A percentile compares a stretch with the other conserved stretches of the same genome.
Conservation (phyloP, 2,888 invertebrate species). For the Petrolisthes cinctipes region DNA sequence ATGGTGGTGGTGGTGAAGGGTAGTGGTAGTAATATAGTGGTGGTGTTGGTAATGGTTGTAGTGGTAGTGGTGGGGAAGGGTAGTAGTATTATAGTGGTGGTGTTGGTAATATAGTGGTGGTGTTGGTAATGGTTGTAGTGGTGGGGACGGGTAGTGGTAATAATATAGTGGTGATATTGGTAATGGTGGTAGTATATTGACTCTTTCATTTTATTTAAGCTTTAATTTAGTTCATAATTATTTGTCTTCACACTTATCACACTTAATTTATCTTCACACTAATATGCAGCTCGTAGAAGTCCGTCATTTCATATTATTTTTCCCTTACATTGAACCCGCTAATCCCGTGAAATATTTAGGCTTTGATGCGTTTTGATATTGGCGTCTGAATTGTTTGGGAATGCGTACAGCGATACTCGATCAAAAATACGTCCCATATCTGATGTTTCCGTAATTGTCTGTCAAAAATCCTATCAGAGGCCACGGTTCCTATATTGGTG, state of each 20-base stretch:
- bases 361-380: not conserved
- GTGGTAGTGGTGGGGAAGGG: not conserved
- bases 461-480: not conserved
- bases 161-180: no score
- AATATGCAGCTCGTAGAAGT: no score
- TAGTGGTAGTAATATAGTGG: not conserved
- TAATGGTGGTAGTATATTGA: no score
- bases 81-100: no score
- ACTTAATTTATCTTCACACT: no score
- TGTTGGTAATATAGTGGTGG: no score
- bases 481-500: not conserved
- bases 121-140: no score
- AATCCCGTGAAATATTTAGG: not conserved
- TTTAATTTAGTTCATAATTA: no score
- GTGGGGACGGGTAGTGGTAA: no score
- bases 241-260: no score
- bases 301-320: no score
- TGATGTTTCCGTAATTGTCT: not conserved
- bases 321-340: not conserved
- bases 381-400: not conserved
- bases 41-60: not conserved
- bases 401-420: not conserved
- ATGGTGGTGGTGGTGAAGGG: not conserved
- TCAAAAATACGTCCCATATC: not conserved
- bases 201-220: no score